phyloP scores from a whole-genome alignment of 2,888 invertebrate species.

The Parasteatoda lunata region DNA sequence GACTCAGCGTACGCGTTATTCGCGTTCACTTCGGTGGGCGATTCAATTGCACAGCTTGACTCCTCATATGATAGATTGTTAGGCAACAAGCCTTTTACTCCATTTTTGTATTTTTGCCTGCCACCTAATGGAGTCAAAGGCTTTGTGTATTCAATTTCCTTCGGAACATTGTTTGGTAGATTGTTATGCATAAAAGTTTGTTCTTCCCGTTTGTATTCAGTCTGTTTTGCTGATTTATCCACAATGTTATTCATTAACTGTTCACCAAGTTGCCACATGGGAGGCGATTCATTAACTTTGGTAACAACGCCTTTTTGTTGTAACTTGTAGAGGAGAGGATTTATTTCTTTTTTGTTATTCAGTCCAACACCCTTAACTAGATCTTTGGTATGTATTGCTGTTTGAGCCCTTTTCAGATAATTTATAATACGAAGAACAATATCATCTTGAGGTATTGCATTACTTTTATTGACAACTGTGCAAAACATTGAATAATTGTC shows the following conservation, averaged over 20 bases:
- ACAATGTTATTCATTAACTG: constrained; percentile 59
- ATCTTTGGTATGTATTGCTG: constrained; percentile 63
- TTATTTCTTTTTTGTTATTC: constrained; percentile 68
- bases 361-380: constrained; percentile 67
- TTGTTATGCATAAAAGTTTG: constrained; percentile 56
- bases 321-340: constrained; percentile 67
- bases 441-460: constrained; percentile 63
- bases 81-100: constrained; percentile 67
- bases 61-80: constrained; percentile 63
- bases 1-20: constrained; percentile 65
- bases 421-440: constrained; percentile 64
- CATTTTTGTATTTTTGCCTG: constrained; percentile 67
- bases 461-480: constrained; percentile 62
- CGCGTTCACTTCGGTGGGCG: constrained; percentile 63
- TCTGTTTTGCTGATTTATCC: constrained; percentile 37
- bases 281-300: constrained; percentile 69
- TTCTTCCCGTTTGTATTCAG: constrained; percentile 57
- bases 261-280: constrained; percentile 69
- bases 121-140: constrained; percentile 67
- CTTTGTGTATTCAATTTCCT: constrained; percentile 64
- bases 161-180: constrained; percentile 48
- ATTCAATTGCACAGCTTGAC: constrained; percentile 47
- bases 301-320: constrained; percentile 69
- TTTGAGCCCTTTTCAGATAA: constrained; percentile 64
- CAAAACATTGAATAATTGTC: constrained; percentile 67